phyloP scores from a whole-genome alignment of 2,113 vertebrate genomes.

The Oxygymnocypris stewartii region DNA sequence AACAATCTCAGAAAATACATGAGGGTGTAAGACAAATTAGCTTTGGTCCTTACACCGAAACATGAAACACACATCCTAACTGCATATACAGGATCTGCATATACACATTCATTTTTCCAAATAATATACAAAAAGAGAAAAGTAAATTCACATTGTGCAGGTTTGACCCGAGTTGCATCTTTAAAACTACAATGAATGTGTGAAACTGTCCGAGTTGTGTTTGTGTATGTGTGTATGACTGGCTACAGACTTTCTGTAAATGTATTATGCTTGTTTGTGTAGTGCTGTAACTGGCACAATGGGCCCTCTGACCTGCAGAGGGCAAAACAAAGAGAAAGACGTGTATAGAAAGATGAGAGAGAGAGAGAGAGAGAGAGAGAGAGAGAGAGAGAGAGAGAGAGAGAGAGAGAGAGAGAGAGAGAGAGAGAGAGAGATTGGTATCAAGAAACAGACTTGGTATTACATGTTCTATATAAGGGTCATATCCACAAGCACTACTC shows the following conservation, averaged over 20 bases:
- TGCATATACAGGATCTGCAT: constrained; percentile 12
- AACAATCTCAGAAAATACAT: neutral
- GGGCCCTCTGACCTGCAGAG: constrained; percentile 58
- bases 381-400: too few relatives aligned
- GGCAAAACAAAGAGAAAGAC: constrained; percentile 8
- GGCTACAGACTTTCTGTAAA: neutral
- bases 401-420: neutral
- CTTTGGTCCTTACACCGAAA: constrained; percentile 19
- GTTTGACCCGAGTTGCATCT: constrained; percentile 74
- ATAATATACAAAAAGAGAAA: constrained; percentile 55
- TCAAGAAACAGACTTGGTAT: neutral
- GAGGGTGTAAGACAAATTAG: neutral
- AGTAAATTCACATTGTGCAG: constrained; percentile 85
- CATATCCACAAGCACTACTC: constrained; percentile 8
- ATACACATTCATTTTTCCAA: constrained; percentile 39
- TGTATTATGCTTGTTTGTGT: constrained; percentile 33
- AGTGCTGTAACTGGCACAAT: constrained; percentile 15
- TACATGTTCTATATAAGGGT: neutral
- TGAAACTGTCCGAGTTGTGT: constrained; percentile 47
- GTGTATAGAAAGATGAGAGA: neutral
- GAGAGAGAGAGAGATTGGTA: neutral
- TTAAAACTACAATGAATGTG: neutral
- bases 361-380: too few relatives aligned
- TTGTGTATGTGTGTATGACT: constrained; percentile 37
- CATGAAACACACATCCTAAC: constrained; percentile 12